Percentiles rank a stretch among this genome's conserved stretches.
phyloP scores from a whole-genome alignment of 1,140 invertebrate genomes.

The Papilio dardanus region DNA sequence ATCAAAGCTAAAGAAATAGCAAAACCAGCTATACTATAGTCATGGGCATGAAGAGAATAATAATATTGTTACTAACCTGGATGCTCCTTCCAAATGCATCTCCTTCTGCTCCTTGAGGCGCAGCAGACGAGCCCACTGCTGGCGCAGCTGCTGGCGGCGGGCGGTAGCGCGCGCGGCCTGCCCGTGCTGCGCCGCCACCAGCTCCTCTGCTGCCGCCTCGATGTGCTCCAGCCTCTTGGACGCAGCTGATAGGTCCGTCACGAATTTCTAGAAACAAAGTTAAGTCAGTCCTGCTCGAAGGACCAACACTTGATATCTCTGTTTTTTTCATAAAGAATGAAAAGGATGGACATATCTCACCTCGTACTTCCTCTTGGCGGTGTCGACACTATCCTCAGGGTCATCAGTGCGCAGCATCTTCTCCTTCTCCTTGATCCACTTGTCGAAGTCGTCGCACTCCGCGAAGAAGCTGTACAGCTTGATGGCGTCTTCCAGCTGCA shows the following conservation, averaged over 20 bases:
- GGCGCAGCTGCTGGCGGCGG: conserved; percentile 92
- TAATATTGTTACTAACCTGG: conserved; percentile 82
- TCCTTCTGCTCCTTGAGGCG: conserved; percentile 95
- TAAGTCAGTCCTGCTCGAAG: neutral
- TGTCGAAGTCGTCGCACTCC: conserved; percentile 99
- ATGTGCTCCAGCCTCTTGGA: conserved; percentile 95
- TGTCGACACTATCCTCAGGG: conserved; percentile 94
- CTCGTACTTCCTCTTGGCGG: conserved; percentile 97
- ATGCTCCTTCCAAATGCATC: conserved; percentile 94
- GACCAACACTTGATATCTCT: neutral
- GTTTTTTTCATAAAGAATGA: neutral
- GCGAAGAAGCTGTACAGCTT: conserved; percentile 96
- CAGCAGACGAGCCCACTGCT: conserved; percentile 94
- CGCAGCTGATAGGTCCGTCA: conserved; percentile 97
- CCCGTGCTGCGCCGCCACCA: conserved; percentile 91
- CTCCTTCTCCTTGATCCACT: conserved; percentile 98
- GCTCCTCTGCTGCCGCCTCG: conserved; percentile 93
- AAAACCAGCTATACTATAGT: too few relatives aligned
- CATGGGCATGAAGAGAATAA: too few relatives aligned
- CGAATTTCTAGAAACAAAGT: conserved; percentile 88
- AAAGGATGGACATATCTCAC: conserved; percentile 67
- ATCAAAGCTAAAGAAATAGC: too few relatives aligned
- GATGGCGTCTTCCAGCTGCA: conserved; percentile 95
- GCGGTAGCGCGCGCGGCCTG: conserved; percentile 93
- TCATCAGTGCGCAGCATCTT: conserved; percentile 93